Base-by-base conservation (phyloP, 2,888 invertebrate species). In the Acleris cristana region DNA sequence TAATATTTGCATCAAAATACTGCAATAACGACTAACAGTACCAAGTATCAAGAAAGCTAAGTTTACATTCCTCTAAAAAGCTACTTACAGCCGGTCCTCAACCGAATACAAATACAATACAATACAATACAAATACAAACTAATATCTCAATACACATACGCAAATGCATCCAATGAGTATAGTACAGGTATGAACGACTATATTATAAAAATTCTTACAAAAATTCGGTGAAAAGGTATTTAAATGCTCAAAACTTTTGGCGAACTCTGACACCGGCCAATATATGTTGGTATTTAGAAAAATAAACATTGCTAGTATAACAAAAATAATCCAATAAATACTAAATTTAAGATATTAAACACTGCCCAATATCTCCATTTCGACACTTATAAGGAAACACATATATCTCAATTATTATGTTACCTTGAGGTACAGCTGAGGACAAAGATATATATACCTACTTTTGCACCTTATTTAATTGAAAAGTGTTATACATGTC, bases 1-100 rank as follows among this genome's bases (percentile, higher is more conserved):
- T 90, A 91, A 90, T 90, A 90, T 92, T 90, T 90, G 90, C 92
- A 90, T 91, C 88, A 86, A 89, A 91, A 91, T 90, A 91, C 91
- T 91, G 92, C 88, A 87, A 86, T 87, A 89, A 90, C 89, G 87
- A 86, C 89, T 89, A 87, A 88, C 87, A 85, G 88, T 89, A 87
- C 79, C 82, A 81, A 85, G 88, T 89, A 87, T 80, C 82, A 81
- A 83, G 84, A 81, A 90, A 90, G 89, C 91, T 87, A 86, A 79
- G 77, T 80, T 80, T 82, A 69, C 81, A 80, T 75, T 74, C 72
- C 75, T 72, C 82, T 86, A 87, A 74, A 69, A 87, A 85, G 84
- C 88, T 86, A 88, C 73, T 73, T 87, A 87, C 85, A 84, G 82
- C 85, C 74, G 34, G 34, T 69, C 72, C 40, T 71, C 73, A 70